Conservation (phyloP, 2,888 invertebrate genomes). For the Pyrrhia umbra region DNA sequence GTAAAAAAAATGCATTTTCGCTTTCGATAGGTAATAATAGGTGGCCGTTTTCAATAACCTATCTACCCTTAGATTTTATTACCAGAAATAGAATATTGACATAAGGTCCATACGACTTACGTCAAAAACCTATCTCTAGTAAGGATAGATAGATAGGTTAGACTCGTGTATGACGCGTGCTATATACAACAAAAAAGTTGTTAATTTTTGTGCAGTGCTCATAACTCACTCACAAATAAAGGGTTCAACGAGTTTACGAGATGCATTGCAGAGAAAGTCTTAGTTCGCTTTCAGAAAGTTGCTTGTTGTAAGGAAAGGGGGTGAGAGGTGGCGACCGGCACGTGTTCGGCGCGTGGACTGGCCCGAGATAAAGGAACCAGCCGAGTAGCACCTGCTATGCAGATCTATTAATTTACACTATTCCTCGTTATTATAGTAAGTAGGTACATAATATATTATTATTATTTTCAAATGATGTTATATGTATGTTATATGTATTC, state of each 20-base stretch:
- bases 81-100: too few relatives aligned
- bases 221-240: slow-evolving; percentile 65
- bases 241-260: slow-evolving; percentile 62
- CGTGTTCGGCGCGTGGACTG: slow-evolving; percentile 61
- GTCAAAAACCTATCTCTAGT: too few relatives aligned
- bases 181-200: slow-evolving; percentile 25
- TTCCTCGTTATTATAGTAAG: background rate
- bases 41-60: too few relatives aligned
- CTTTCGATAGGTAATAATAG: too few relatives aligned
- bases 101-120: too few relatives aligned
- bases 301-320: slow-evolving; percentile 56
- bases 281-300: slow-evolving; percentile 61
- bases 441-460: too few relatives aligned
- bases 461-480: too few relatives aligned
- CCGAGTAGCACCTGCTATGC: slow-evolving; percentile 35
- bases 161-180: slow-evolving; percentile 54
- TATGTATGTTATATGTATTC: too few relatives aligned
- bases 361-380: slow-evolving; percentile 34
- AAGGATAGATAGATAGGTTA: too few relatives aligned
- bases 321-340: slow-evolving; percentile 51
- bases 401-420: background rate
- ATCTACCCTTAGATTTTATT: too few relatives aligned
- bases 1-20: too few relatives aligned
- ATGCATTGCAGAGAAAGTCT: slow-evolving; percentile 59
- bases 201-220: slow-evolving; percentile 39